phyloP scores from a whole-genome alignment of 1,140 invertebrate species.

The Myzus persicae region DNA sequence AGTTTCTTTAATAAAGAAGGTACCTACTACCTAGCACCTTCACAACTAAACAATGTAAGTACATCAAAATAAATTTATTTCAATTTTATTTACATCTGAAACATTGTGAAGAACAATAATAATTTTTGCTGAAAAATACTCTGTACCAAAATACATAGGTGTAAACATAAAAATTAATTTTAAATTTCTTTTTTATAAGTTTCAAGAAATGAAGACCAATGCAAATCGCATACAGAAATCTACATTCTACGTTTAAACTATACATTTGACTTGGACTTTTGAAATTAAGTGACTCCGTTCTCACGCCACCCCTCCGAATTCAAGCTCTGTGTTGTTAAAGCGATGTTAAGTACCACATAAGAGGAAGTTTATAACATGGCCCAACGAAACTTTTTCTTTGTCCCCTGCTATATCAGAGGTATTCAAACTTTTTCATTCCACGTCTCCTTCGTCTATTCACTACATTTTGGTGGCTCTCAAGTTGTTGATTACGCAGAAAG shows the following conservation, averaged over 20 bases:
- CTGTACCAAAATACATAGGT: not conserved
- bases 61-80: too few relatives aligned
- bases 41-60: too few relatives aligned
- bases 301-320: not conserved
- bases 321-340: not conserved
- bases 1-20: too few relatives aligned
- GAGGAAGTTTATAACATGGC: not conserved
- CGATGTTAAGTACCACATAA: not conserved
- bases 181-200: not conserved
- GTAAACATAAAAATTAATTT: not conserved
- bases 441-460: too few relatives aligned
- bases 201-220: not conserved
- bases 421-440: too few relatives aligned
- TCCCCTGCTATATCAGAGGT: not conserved
- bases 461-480: too few relatives aligned
- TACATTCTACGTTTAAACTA: not conserved
- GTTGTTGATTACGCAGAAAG: too few relatives aligned
- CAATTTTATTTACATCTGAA: too few relatives aligned
- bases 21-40: too few relatives aligned
- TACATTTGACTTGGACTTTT: not conserved
- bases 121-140: too few relatives aligned
- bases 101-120: too few relatives aligned
- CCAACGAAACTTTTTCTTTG: not conserved
- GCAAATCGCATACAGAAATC: not conserved
- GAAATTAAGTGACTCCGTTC: not conserved